Evolutionary conservation across 1,140 invertebrate species (phyloP), one percentile per base, ranked within the genome.

Genomic region (Daktulosphaira vitifoliae): DNA sequence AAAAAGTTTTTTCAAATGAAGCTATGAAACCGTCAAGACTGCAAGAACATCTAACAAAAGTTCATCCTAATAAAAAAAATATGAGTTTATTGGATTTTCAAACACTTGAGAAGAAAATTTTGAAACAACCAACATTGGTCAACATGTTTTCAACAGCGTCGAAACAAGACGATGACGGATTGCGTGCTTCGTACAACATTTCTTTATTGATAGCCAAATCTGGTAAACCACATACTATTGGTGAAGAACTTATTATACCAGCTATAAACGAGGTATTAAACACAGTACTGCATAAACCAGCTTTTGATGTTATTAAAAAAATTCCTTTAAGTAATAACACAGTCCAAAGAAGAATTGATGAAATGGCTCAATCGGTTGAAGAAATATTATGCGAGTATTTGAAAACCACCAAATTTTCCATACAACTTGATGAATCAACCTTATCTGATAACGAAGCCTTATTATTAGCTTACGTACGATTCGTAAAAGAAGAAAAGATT

Each of bases 371-470:
- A 42, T 16, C 38, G 16, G 23, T 62, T 39, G 54, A 62, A 62
- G 71, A 42, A 74, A 42, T 67, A 74, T 72, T 37, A 74, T 73
- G 3, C 78, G 71, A 9, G 76, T 78, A 44, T 69, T 22, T 74
- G 66, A 53, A 73, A 70, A 73, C 70, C 37, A 70, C 69, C 44
- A 56, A 71, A 67, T 73, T 74, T 65, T 72, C 70, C 65, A 71
- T 74, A 38, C 72, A 75, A 68, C 67, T 74, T 65, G 72, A 74
- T 66, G 71, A 76, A 68, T 74, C 72, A 69, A 75, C 75, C 65
- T 75, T 75, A 71, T 71, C 72, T 62, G 68, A 53, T 68, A 74
- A 76, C 74, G 72, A 70, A 74, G 71, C 73, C 71, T 72, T 75
- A 70, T 38, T 44, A 18, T 44, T 44, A 44, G 69, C 72, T 67